Base-by-base conservation (phyloP, 1,140 invertebrate species). In the Watersipora subatra region DNA sequence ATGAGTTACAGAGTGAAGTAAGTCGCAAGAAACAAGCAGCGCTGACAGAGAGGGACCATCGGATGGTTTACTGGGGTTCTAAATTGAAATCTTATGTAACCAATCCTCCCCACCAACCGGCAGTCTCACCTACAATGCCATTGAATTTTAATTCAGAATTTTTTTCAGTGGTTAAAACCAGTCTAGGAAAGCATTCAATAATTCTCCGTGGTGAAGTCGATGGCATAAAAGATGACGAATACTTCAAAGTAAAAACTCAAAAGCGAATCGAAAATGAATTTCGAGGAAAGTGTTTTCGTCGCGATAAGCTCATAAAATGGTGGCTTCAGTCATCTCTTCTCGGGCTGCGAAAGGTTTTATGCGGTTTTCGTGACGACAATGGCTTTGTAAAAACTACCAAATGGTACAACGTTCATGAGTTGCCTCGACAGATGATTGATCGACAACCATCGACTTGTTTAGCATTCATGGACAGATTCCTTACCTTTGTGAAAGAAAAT, bases 51-150 rank as follows among this genome's bases (percentile, higher is more conserved):
- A 7, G n/a, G 7, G 7, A 46, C 7, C 78, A 84, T 71, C 73
- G 79, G 69, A 86, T 86, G 80, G 78, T 75, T 46, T 86, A 85
- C 19, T 89, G 88, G 87, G 89, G 89, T 24, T 87, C 84, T 72
- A 91, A 91, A 76, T 92, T 92, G 84, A 89, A 92, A 73, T 87
- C 90, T 67, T 91, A 85, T 74, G 72, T 91, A 64, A 76, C 86
- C 28, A 59, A 59, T 7, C 22, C 22, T 28, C 7, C 58, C 22
- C 22, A 24, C 7, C 22, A 25, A 22, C 58, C 58, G 22, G 22
- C 83, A 61, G 75, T 80, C 24, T n/a, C n/a, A n/a, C n/a, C n/a
- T n/a, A 69, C 75, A 12, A 66, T 72, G 26, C 82, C 85, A 2
- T 83, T 88, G 0, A 83, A 87, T 71, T 85, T 86, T 72, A 79